Evolutionary conservation across 1,140 invertebrate genomes (phyloP).

Genomic region (Drosophila athabasca): DNA sequence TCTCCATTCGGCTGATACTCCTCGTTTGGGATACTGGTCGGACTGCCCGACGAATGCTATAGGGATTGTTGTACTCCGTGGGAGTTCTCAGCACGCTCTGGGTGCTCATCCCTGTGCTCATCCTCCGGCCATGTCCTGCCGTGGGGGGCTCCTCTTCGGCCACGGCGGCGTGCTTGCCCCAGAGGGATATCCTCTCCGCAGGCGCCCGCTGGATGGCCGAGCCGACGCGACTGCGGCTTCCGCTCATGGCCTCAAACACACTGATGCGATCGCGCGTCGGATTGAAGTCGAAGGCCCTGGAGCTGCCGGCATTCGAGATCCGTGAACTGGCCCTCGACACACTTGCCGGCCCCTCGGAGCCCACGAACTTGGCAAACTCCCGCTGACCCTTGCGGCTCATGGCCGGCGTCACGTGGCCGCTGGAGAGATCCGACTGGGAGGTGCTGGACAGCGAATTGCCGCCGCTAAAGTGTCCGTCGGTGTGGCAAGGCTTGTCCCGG

Average conservation of each 20-base stretch:
- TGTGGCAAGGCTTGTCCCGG: slow-evolving; percentile 59
- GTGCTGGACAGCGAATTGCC: slow-evolving; percentile 65
- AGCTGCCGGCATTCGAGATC: slow-evolving; percentile 42
- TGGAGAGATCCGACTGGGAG: slow-evolving; percentile 66
- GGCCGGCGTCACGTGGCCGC: slow-evolving; percentile 65
- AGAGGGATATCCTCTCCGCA: slow-evolving; percentile 39
- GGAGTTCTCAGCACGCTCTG: slow-evolving; percentile 14
- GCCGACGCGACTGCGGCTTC: slow-evolving; percentile 40
- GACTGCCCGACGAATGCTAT: slow-evolving; percentile 1
- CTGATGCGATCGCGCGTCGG: slow-evolving; percentile 64
- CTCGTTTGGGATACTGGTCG: slow-evolving; percentile 2
- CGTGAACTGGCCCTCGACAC: slow-evolving; percentile 61
- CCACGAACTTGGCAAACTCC: slow-evolving; percentile 71
- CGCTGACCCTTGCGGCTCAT: slow-evolving; percentile 49
- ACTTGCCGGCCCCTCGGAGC: slow-evolving; percentile 62
- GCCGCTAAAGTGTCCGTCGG: slow-evolving; percentile 67
- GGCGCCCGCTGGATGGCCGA: slow-evolving; percentile 44
- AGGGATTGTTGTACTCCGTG: slow-evolving; percentile 18
- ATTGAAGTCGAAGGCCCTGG: slow-evolving; percentile 73
- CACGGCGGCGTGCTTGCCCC: slow-evolving; percentile 46
- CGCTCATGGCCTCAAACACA: slow-evolving; percentile 38
- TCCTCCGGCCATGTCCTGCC: slow-evolving; percentile 13
- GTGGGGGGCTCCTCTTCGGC: slow-evolving; percentile 36
- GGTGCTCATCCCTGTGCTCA: slow-evolving; percentile 32
- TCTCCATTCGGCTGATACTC: too few species aligned